Evolutionary conservation across 37 sponge, comb jelly and placozoan genomes (phyloP).

Genomic region (Beroe forskalii): DNA sequence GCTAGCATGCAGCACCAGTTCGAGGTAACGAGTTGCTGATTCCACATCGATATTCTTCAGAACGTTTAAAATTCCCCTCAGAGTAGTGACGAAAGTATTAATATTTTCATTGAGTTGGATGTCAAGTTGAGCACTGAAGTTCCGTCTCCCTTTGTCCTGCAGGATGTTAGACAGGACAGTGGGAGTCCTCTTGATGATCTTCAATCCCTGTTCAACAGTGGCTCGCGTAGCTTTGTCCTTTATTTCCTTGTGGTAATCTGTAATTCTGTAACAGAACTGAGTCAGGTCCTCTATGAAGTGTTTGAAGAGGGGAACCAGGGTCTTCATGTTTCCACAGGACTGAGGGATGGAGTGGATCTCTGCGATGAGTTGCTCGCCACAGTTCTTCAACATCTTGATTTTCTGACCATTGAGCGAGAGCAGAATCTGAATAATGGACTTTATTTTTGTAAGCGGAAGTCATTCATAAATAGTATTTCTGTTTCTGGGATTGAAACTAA

Average conservation of each 20-base stretch:
- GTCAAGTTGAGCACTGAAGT: background rate
- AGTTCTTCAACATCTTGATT: conserved; percentile 50
- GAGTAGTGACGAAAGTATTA: conserved; percentile 19
- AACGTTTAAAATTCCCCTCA: background rate
- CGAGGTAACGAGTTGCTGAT: conserved; percentile 45
- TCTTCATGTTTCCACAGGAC: conserved; percentile 57
- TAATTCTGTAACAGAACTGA: conserved; percentile 51
- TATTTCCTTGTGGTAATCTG: conserved; percentile 57
- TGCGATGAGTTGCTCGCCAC: conserved; percentile 46
- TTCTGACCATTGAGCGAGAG: conserved; percentile 45
- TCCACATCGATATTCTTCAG: conserved; percentile 34
- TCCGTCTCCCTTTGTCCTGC: conserved; percentile 5
- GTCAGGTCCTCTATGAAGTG: conserved; percentile 63
- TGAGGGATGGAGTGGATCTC: conserved; percentile 61
- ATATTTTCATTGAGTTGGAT: conserved; percentile 37
- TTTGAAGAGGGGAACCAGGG: conserved; percentile 55
- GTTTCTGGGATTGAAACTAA: too few relatives aligned
- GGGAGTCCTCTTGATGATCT: conserved; percentile 46
- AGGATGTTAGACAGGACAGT: conserved; percentile 58
- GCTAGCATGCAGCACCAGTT: conserved; percentile 48
- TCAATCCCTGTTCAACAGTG: conserved; percentile 39
- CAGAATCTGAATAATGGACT: background rate
- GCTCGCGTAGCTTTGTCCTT: conserved; percentile 36
- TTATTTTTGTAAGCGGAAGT: too few relatives aligned
- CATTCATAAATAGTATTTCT: too few relatives aligned